phyloP scores from a whole-genome alignment of 1,140 invertebrate genomes.

The Chrysomallon squamiferum region DNA sequence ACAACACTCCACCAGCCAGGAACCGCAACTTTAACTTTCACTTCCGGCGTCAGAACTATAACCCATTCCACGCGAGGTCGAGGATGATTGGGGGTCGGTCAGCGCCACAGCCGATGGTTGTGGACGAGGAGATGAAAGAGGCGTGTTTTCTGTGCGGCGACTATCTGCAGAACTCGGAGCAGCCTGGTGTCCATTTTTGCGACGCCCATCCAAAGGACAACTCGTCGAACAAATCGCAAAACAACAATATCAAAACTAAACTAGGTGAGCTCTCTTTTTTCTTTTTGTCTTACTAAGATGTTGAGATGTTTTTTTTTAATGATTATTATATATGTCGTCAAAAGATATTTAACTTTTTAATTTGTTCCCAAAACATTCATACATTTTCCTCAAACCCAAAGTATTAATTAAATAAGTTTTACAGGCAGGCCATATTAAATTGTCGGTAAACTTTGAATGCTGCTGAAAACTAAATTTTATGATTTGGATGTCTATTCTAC shows the following conservation, averaged over 20 bases:
- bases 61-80: neutral
- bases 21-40: constrained; percentile 15
- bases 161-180: constrained; percentile 42
- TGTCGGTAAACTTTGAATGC: too few relatives aligned
- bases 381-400: too few relatives aligned
- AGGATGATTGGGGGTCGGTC: constrained; percentile 8
- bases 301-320: too few relatives aligned
- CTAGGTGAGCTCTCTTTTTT: constrained; percentile 5
- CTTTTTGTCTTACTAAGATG: too few relatives aligned
- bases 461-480: too few relatives aligned
- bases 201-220: constrained; percentile 19
- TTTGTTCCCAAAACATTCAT: too few relatives aligned
- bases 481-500: too few relatives aligned
- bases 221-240: too few relatives aligned
- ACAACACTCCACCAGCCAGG: constrained; percentile 14
- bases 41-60: neutral
- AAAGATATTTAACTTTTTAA: too few relatives aligned
- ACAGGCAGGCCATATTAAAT: too few relatives aligned
- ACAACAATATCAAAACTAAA: constrained; percentile 3
- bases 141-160: constrained; percentile 48
- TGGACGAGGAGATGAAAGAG: constrained; percentile 10
- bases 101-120: neutral
- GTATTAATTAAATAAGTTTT: too few relatives aligned
- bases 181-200: constrained; percentile 45
- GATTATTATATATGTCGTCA: too few relatives aligned